These are phyloP conservation scores for Linnaemya tessellans DNA, from an alignment of 2,888 invertebrate species.

Conservation along the genomic window DNA sequence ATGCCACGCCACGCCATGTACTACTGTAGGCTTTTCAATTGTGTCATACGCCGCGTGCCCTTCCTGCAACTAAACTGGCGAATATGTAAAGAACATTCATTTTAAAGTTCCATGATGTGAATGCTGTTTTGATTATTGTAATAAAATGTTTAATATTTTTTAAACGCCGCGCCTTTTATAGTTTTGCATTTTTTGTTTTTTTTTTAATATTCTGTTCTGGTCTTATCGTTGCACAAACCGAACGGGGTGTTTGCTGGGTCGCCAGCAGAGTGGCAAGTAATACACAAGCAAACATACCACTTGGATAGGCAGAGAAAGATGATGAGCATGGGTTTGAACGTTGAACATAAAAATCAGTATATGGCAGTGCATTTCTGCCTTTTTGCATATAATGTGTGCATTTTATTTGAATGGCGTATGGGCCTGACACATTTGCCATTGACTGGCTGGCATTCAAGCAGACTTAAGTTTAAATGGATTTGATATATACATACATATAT, in stretches of 20 bases:
- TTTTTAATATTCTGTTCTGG: neutral
- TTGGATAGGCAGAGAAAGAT: neutral
- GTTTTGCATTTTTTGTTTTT: slow-evolving; percentile 54
- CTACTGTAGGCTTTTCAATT: neutral
- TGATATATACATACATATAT: slow-evolving; percentile 14
- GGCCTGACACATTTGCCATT: slow-evolving; percentile 56
- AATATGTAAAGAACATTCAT: neutral
- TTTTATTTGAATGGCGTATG: slow-evolving; percentile 53
- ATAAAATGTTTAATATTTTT: slow-evolving; percentile 69
- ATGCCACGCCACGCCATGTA: neutral
- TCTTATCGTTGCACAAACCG: slow-evolving; percentile 36
- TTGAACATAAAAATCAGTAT: slow-evolving; percentile 15
- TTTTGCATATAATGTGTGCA: slow-evolving; percentile 40
- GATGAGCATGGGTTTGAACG: slow-evolving; percentile 22
- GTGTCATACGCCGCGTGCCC: neutral
- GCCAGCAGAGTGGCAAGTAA: slow-evolving; percentile 2
- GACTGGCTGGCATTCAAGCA: slow-evolving; percentile 47
- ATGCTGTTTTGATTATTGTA: slow-evolving; percentile 63
- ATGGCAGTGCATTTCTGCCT: slow-evolving; percentile 17
- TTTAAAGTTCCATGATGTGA: slow-evolving; percentile 28
- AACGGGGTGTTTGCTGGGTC: slow-evolving; percentile 19
- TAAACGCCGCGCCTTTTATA: slow-evolving; percentile 64
- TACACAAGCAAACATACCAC: neutral
- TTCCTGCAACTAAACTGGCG: neutral
- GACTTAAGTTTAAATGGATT: slow-evolving; percentile 43